Evolutionary conservation across 2,888 invertebrate genomes (phyloP), one percentile per base, ranked within the genome.

Genomic region (Odontothrips loti): DNA sequence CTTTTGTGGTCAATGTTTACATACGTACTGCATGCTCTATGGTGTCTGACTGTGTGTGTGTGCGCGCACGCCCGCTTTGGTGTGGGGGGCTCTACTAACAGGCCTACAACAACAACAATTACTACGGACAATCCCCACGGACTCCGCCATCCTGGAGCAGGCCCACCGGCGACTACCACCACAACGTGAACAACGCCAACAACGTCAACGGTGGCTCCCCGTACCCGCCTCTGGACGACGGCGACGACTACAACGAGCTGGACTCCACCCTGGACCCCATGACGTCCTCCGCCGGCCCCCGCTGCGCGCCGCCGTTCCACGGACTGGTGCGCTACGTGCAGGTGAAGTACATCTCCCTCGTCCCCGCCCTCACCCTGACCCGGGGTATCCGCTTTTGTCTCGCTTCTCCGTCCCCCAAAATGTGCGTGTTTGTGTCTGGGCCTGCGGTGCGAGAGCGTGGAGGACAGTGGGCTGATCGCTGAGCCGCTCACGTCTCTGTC

Each of bases 171-270:
- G 58, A 58, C 58, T 58, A 58, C 58, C 58, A 43, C 58, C 58
- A 6, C 58, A n/a, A 17, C 58, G 58, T 11, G n/a, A 12, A 27
- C 68, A 75, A 75, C 68, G 68, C 11, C 27, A 23, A 75, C 68
- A 20, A 15, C 15, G n/a, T n/a, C n/a, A n/a, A n/a, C n/a, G n/a
- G n/a, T 68, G 23, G 68, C 23, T 12, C 23, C 23, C 68, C 68
- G 68, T n/a, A 68, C 68, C 68, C 68, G 23, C 68, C 68, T 23
- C 27, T 23, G 23, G 68, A 75, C 23, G 68, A n/a, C 81, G 48
- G 79, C 82, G 23, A 79, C 63, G 23, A 79, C n/a, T 8, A 27
- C 47, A 17, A 68, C 89, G 58, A 58, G 9, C 80, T n/a, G 20
- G 80, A 63, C 10, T 27, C 27, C 12, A 75, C 27, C 68, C 68